Evolutionary conservation across 1,140 invertebrate species (phyloP), one percentile per base, ranked within the genome.

Genomic region (Anoplolepis gracilipes): DNA sequence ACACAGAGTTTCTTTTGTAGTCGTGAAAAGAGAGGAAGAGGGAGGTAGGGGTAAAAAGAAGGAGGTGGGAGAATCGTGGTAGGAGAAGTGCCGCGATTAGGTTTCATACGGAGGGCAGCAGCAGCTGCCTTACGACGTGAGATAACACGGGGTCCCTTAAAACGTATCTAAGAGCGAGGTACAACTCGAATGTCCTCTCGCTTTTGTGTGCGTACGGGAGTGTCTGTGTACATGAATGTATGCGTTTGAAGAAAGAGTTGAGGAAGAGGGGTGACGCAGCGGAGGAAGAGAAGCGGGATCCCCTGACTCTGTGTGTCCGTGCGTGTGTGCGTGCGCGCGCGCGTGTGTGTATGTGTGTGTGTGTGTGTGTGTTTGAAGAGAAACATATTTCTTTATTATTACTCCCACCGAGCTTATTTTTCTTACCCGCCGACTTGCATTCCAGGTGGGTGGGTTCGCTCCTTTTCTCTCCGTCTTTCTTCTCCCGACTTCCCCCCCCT

Each of bases 351-450:
- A 84, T 57, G 73, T 4, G 7, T 88, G 42, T 19, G 28, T 87
- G 90, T 89, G 86, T 87, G 78, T 19, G 88, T 90, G 88, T 91
- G 92, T 92, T 92, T 92, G 93, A 93, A 92, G 92, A 94, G 94
- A 94, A 94, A 94, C 94, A 94, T 94, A 94, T 94, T 95, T 94
- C 94, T 94, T 95, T 95, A 94, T 94, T 95, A 94, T 94, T 94
- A 94, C 93, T 94, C 92, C 92, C 91, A 93, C 92, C 92, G 91
- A 93, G 94, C 94, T 95, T 94, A 94, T 95, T 94, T 94, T 94
- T 94, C 94, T 94, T 94, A 92, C 92, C 91, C 89, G 92, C 91
- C 92, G 89, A 94, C 92, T 93, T 92, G 91, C 92, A 93, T 94
- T 94, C 92, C 93, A 93, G 93, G 93, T 94, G 93, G 93, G 91